A percentile compares a stretch with the other conserved stretches of the same genome.
These are phyloP conservation scores for Zaprionus lachaisei DNA, from an alignment of 1,140 invertebrate genomes.

Conservation along the genomic window DNA sequence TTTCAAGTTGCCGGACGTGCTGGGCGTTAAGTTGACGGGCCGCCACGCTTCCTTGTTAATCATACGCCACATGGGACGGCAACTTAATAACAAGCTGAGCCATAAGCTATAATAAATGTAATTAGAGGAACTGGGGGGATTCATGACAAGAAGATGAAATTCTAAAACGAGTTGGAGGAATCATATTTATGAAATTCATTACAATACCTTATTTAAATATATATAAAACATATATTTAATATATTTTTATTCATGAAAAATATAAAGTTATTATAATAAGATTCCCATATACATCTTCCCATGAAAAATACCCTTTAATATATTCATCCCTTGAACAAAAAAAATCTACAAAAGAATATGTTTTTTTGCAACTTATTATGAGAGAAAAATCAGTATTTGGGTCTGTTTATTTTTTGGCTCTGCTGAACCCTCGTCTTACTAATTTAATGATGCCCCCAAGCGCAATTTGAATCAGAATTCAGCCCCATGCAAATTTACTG, in stretches of 20 bases:
- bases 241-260: no score
- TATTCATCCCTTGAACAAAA: not conserved
- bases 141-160: no score
- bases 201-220: no score
- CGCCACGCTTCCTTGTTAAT: conserved; percentile 46
- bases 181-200: no score
- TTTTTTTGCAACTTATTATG: not conserved
- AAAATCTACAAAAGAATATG: not conserved
- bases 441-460: conserved; percentile 37
- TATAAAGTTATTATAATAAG: no score
- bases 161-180: no score
- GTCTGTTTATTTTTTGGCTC: not conserved
- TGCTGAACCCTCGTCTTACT: conserved; percentile 29
- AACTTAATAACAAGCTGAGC: conserved; percentile 7
- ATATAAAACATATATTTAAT: no score
- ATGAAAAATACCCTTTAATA: not conserved
- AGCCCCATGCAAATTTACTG: conserved; percentile 31
- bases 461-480: not conserved
- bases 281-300: no score
- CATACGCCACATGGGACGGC: conserved; percentile 39
- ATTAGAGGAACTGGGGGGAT: not conserved
- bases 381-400: not conserved
- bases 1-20: conserved; percentile 37
- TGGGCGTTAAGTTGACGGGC: conserved; percentile 36
- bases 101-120: not conserved